Evolutionary conservation across 2,797 vertebrate species (phyloP).

Genomic region (Chelidonichthys spinosus): DNA sequence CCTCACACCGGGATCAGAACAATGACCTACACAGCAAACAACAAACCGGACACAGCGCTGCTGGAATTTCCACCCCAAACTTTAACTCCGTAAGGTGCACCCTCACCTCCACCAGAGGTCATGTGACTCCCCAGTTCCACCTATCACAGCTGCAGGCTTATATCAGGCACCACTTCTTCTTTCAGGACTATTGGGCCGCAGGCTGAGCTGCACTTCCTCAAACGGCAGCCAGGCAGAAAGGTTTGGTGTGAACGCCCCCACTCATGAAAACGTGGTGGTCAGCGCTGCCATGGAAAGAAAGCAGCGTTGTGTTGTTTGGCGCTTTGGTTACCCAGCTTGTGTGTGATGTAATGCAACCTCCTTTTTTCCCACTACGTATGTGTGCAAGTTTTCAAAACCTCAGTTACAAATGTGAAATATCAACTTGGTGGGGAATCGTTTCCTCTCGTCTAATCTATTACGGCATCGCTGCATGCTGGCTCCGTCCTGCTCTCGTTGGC

Average conservation of each 20-base stretch:
- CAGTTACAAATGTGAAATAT: slow-evolving; percentile 25
- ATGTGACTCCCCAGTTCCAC: slow-evolving; percentile 32
- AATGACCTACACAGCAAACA: slow-evolving; percentile 23
- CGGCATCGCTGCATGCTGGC: too few relatives aligned
- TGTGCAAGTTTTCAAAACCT: slow-evolving; percentile 8
- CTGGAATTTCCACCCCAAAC: slow-evolving; percentile 68
- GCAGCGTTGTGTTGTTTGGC: background rate
- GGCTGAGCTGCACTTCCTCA: slow-evolving; percentile 53
- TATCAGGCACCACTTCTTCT: slow-evolving; percentile 61
- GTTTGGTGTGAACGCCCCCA: slow-evolving; percentile 9
- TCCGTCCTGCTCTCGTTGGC: too few relatives aligned
- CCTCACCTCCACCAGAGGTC: slow-evolving; percentile 36
- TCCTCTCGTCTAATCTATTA: background rate
- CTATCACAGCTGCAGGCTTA: slow-evolving; percentile 34
- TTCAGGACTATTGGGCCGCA: slow-evolving; percentile 41
- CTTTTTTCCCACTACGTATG: background rate
- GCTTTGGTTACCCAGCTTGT: slow-evolving; percentile 39
- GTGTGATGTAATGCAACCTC: slow-evolving; percentile 53
- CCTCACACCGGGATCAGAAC: slow-evolving; percentile 34
- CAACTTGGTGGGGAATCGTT: background rate
- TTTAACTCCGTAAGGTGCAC: slow-evolving; percentile 4
- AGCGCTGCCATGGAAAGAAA: slow-evolving; percentile 11
- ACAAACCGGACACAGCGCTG: background rate
- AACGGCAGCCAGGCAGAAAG: background rate
- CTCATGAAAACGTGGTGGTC: slow-evolving; percentile 15